Evolutionary conservation across 2,888 invertebrate species (phyloP).

Genomic region (Troides oblongomaculatus): DNA sequence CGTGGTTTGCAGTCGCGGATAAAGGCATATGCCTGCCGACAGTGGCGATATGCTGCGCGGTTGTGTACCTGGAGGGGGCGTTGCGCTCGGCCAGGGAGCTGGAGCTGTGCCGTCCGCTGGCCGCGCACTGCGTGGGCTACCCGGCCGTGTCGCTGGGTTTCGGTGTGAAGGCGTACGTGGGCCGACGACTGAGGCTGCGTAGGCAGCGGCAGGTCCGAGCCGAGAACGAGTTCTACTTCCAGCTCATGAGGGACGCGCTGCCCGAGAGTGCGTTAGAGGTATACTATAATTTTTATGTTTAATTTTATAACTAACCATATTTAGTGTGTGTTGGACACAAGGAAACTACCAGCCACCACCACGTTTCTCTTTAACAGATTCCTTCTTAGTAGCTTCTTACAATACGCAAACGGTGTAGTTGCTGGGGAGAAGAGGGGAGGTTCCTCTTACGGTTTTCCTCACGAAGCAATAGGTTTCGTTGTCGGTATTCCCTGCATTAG

Average conservation of each 20-base stretch:
- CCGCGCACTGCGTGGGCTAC: constrained; percentile 96
- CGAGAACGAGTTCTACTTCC: constrained; percentile 97
- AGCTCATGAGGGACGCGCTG: constrained; percentile 93
- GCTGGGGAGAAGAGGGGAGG: too few relatives aligned
- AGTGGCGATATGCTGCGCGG: constrained; percentile 94
- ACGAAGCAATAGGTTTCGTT: too few relatives aligned
- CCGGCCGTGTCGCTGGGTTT: constrained; percentile 97
- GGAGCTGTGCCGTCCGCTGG: constrained; percentile 96
- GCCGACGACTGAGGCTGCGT: constrained; percentile 92
- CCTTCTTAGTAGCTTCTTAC: too few relatives aligned
- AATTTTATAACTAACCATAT: too few relatives aligned
- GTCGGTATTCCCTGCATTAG: too few relatives aligned
- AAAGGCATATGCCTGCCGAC: constrained; percentile 97
- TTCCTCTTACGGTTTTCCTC: too few relatives aligned
- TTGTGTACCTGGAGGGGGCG: constrained; percentile 96
- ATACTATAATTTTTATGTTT: too few relatives aligned
- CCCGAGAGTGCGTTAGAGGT: constrained; percentile 80
- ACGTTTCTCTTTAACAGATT: too few relatives aligned
- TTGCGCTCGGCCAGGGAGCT: constrained; percentile 86
- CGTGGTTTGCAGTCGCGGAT: constrained; percentile 78
- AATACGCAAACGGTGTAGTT: too few relatives aligned
- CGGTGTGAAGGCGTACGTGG: constrained; percentile 94
- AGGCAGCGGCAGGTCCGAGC: constrained; percentile 96
- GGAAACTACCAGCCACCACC: too few relatives aligned
- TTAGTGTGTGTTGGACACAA: too few relatives aligned